Percentiles rank a stretch among this genome's conserved stretches.
These are phyloP conservation scores for Trichonephila inaurata DNA, from an alignment of 1,140 invertebrate species.

Conservation along the genomic window DNA sequence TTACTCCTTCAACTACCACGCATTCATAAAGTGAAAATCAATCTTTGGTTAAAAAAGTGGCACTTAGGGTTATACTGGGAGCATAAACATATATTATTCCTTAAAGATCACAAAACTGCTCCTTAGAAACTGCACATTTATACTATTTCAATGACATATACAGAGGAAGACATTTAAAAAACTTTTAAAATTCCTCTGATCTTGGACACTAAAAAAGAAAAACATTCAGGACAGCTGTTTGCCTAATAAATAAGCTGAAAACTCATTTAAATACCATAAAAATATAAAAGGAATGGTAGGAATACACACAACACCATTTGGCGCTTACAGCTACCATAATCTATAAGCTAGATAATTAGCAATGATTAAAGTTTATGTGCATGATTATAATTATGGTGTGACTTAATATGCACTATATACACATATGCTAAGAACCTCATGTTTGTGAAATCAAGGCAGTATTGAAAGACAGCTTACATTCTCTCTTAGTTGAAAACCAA, in stretches of 20 bases:
- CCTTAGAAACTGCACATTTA: neutral
- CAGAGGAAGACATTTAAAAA: conserved; percentile 46
- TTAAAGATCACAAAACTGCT: conserved; percentile 16
- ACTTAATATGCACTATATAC: conserved; percentile 62
- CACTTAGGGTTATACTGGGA: conserved; percentile 33
- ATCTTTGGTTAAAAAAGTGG: conserved; percentile 52
- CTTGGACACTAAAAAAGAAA: neutral
- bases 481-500: neutral
- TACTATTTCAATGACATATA: neutral
- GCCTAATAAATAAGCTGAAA: conserved; percentile 57
- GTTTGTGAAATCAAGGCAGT: conserved; percentile 19
- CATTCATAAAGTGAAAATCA: neutral
- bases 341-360: conserved; percentile 16
- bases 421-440: conserved; percentile 43
- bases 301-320: conserved; percentile 57
- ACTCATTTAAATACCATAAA: conserved; percentile 45
- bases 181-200: neutral
- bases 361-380: conserved; percentile 37
- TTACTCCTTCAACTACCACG: conserved; percentile 1
- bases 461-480: conserved; percentile 62
- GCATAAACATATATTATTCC: conserved; percentile 2
- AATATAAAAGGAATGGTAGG: conserved; percentile 73
- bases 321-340: conserved; percentile 21
- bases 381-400: conserved; percentile 16
- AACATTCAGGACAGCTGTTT: conserved; percentile 54